Evolutionary conservation across 1,140 invertebrate species (phyloP).

Genomic region (Nasonia longicornis): DNA sequence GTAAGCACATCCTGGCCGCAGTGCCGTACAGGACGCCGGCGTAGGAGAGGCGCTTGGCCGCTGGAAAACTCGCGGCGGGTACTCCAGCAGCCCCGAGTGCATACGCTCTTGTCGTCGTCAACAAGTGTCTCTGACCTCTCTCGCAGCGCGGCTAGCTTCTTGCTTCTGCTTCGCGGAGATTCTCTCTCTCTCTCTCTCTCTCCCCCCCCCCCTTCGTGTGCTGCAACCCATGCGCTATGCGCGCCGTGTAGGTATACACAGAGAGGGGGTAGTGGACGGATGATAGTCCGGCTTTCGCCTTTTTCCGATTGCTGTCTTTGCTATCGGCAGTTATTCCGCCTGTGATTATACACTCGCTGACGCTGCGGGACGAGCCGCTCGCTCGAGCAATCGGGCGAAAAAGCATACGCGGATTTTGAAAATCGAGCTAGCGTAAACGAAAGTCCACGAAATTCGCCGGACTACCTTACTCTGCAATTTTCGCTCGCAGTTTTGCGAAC

Average conservation of each 20-base stretch:
- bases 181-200: background rate
- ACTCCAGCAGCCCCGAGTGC: background rate
- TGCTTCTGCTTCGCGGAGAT: background rate
- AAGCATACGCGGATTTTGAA: too few species aligned
- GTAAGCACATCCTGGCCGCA: slow-evolving; percentile 52
- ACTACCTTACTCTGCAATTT: too few species aligned
- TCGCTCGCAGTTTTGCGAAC: too few species aligned
- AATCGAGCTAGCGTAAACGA: too few species aligned
- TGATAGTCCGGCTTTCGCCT: too few species aligned
- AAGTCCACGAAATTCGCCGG: too few species aligned
- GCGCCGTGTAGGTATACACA: background rate
- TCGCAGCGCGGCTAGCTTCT: slow-evolving; percentile 10
- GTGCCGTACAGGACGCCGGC: slow-evolving; percentile 26
- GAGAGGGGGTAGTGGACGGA: too few species aligned
- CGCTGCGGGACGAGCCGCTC: too few species aligned
- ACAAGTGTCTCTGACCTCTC: slow-evolving; percentile 43
- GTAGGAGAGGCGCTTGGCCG: background rate
- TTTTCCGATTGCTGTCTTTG: too few species aligned
- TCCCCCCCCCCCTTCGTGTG: background rate
- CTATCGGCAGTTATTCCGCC: too few species aligned
- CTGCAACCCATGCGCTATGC: background rate
- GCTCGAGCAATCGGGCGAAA: too few species aligned
- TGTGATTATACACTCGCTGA: too few species aligned
- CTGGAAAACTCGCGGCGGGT: background rate
- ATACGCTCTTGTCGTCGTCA: slow-evolving; percentile 17